These are phyloP conservation scores for Rhinoderma darwinii DNA, from an alignment of 2,113 vertebrate species.

Conservation along the genomic window DNA sequence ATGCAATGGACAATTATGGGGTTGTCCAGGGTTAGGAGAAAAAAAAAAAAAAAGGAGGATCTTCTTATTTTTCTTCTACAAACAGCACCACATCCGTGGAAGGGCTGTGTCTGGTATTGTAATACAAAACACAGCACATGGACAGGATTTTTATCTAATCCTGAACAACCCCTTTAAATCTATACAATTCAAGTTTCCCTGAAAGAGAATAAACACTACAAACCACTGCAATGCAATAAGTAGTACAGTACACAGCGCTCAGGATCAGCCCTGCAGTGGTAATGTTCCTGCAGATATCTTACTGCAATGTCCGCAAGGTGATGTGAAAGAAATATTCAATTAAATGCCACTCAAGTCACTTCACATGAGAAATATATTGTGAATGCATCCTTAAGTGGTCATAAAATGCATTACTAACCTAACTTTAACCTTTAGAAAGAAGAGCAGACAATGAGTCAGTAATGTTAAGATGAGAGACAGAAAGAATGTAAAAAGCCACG, in stretches of 20 bases:
- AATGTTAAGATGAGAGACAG: background rate
- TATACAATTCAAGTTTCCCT: too few species aligned
- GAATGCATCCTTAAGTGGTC: background rate
- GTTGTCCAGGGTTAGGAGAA: too few species aligned
- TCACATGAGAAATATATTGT: background rate
- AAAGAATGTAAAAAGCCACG: background rate
- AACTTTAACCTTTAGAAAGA: slow-evolving; percentile 6
- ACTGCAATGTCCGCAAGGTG: background rate
- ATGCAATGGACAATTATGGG: too few species aligned
- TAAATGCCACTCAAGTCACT: background rate
- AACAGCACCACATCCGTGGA: too few species aligned
- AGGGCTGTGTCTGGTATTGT: too few species aligned
- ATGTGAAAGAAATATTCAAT: background rate
- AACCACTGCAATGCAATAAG: background rate
- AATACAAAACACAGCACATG: too few species aligned
- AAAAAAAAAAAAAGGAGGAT: too few species aligned
- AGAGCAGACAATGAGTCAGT: background rate
- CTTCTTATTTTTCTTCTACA: too few species aligned
- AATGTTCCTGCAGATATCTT: slow-evolving; percentile 6
- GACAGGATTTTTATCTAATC: too few species aligned
- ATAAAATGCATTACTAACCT: background rate
- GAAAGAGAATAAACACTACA: background rate
- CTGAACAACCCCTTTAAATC: too few species aligned
- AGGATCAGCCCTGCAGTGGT: background rate
- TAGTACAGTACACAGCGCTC: background rate